Percentiles rank a stretch among this genome's conserved stretches.
Evolutionary conservation across 1,140 invertebrate genomes (phyloP).

Genomic region (honey bee (Apis mellifera)): DNA sequence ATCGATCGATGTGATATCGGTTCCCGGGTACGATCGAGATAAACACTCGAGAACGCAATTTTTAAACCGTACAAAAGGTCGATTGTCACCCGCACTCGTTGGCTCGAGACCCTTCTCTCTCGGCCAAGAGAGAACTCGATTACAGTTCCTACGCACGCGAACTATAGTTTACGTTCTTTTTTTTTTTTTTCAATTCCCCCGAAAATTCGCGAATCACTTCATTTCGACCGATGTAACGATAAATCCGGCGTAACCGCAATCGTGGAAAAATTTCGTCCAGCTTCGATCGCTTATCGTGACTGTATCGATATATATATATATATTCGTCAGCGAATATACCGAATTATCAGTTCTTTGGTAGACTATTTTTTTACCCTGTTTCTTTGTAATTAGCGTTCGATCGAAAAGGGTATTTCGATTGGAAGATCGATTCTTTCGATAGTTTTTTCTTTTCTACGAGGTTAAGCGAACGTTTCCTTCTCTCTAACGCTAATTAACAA

Average conservation of each 20-base stretch:
- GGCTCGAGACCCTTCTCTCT: background rate
- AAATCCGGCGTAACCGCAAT: background rate
- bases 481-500: conserved; percentile 48
- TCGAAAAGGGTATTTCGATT: too few relatives aligned
- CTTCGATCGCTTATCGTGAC: conserved; percentile 14
- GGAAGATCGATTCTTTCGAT: too few relatives aligned
- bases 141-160: conserved; percentile 21
- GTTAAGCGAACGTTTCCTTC: conserved; percentile 13
- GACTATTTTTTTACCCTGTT: background rate
- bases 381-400: background rate
- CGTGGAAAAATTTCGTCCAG: background rate
- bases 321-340: background rate
- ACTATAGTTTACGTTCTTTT: conserved; percentile 34
- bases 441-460: too few relatives aligned
- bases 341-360: background rate
- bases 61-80: conserved; percentile 18
- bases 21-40: background rate
- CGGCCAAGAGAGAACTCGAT: conserved; percentile 26
- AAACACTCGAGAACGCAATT: conserved; percentile 4
- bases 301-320: conserved; percentile 4
- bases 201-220: background rate
- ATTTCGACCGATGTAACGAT: conserved; percentile 17
- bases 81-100: conserved; percentile 8
- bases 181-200: conserved; percentile 1
- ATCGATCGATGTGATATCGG: too few relatives aligned